Evolutionary conservation across 2,113 vertebrate species (phyloP), one percentile per base, ranked within the genome.

Genomic region (Podilymbus podiceps): DNA sequence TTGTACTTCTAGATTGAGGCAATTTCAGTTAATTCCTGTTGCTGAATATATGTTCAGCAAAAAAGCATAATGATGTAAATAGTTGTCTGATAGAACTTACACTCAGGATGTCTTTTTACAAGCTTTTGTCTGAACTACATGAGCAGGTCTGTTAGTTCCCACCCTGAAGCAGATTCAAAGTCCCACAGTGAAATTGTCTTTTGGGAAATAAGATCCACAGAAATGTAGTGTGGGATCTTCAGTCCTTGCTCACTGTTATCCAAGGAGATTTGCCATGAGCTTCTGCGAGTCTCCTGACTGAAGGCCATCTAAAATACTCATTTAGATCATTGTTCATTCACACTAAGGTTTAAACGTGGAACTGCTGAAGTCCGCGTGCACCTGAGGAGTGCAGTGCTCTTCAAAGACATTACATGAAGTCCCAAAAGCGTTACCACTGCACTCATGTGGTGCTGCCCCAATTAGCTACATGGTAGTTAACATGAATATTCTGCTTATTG

Each of bases 401-500:
- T 47, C 72, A 56, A 12, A 55, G 25, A 23, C 7, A 9, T 44
- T 47, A 18, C 6, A 2, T 17, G 28, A 55, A 59, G 28, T 53
- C 20, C 53, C 23, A 5, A 11, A 71, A 74, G 16, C 1, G 0
- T 21, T 30, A 11, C 3, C 33, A 15, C 0, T 2, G 42, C 28
- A 24, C 9, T 62, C 33, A 7, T 35, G 8, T 72, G n/a, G 28
- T 23, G 19, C 28, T 80, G 23, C 15, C 13, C 23, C 40, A 17
- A 7, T 12, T 44, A 46, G 15, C 62, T 89, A 5, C 25, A 69
- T 31, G 8, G 8, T 7, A n/a, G 5, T 44, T 74, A 33, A 22
- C 14, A 4, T 22, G 19, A 5, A 53, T 46, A 23, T 72, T 83
- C 25, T 55, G 4, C 47, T 52, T n/a, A 23, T 8, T 55, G 25